Conservation (phyloP, 92 coral and sea anemone species). For the Pocillopora meandrina region DNA sequence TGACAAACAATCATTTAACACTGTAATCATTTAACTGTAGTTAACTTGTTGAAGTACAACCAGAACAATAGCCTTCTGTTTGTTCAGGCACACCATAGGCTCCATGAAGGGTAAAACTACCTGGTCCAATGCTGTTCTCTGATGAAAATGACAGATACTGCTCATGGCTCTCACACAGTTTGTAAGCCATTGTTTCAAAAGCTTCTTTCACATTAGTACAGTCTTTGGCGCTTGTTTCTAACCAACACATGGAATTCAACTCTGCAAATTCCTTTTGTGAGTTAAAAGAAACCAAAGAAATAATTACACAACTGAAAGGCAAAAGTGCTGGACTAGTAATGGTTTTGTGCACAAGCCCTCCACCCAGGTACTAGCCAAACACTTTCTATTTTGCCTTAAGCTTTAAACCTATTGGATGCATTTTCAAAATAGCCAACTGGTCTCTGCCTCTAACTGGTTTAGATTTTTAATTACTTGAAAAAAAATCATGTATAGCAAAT, state of each 20-base stretch:
- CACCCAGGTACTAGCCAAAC: no score
- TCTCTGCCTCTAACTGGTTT: no score
- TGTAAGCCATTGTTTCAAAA: conserved; percentile 75
- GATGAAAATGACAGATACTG: conserved; percentile 70
- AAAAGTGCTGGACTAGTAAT: not conserved
- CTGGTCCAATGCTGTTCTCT: conserved; percentile 80
- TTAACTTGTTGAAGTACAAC: conserved; percentile 25
- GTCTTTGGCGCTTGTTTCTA: conserved; percentile 96
- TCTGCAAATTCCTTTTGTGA: conserved; percentile 67
- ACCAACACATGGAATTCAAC: conserved; percentile 72
- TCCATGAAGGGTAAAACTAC: conserved; percentile 87
- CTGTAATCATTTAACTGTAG: not conserved
- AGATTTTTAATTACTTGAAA: no score
- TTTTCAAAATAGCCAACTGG: no score
- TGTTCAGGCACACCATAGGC: conserved; percentile 73
- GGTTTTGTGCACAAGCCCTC: no score
- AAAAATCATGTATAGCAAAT: no score
- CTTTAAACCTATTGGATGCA: no score
- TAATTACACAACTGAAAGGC: not conserved
- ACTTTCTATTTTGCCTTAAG: no score
- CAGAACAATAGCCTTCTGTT: conserved; percentile 29
- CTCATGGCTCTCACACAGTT: conserved; percentile 71
- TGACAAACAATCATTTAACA: no score
- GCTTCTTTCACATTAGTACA: conserved; percentile 83
- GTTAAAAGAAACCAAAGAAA: not conserved